phyloP scores from a whole-genome alignment of 2,797 vertebrate species.

The Pangasius sanitwongsei region DNA sequence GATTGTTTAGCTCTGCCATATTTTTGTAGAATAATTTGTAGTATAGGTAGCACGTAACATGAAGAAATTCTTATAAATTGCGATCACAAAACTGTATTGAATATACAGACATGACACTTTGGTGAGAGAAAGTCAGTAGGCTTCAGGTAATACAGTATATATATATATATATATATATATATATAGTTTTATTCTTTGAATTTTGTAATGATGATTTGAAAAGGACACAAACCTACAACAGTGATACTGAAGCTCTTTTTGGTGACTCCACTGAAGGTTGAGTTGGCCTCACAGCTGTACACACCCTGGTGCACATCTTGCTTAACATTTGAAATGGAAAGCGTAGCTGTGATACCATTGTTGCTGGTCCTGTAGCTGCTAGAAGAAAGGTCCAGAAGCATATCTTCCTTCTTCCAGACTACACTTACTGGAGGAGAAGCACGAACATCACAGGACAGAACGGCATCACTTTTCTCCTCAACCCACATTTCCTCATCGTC shows the following conservation, averaged over 20 bases:
- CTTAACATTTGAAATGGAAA: constrained; percentile 65
- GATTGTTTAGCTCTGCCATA: background rate
- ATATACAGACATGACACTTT: background rate
- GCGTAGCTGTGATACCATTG: constrained; percentile 67
- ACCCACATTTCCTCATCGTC: constrained; percentile 63
- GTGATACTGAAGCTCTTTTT: constrained; percentile 75
- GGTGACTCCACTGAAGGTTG: constrained; percentile 29
- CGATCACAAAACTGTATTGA: background rate
- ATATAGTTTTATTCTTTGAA: background rate
- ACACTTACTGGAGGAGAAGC: constrained; percentile 82
- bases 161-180: background rate
- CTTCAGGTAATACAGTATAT: background rate
- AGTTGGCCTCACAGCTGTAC: constrained; percentile 76
- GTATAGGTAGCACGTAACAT: background rate
- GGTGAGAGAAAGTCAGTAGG: background rate
- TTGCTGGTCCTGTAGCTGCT: constrained; percentile 67
- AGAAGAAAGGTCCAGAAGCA: constrained; percentile 65
- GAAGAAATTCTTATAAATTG: background rate
- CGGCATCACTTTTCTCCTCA: constrained; percentile 63
- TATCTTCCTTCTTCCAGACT: constrained; percentile 76
- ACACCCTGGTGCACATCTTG: constrained; percentile 74
- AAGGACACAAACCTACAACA: constrained; percentile 78
- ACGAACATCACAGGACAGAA: constrained; percentile 75
- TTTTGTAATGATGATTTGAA: background rate
- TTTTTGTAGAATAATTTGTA: background rate